These are phyloP conservation scores for Notarius quadriscutis DNA, from an alignment of 2,113 vertebrate genomes.

Conservation along the genomic window DNA sequence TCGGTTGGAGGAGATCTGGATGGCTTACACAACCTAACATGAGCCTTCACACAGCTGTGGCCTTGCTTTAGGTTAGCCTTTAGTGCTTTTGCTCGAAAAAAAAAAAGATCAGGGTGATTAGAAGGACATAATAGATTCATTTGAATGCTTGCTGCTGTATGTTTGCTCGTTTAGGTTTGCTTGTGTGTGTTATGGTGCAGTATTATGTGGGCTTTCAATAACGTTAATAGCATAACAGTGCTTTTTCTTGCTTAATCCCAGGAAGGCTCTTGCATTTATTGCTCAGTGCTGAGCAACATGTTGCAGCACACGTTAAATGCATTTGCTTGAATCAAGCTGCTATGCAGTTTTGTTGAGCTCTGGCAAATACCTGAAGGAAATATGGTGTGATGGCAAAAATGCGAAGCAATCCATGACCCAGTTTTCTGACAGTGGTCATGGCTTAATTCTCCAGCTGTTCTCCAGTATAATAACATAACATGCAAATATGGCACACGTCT, in stretches of 20 bases:
- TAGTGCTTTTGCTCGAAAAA: neutral
- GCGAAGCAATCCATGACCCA: neutral
- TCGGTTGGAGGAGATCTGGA: neutral
- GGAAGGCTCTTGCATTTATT: constrained; percentile 64
- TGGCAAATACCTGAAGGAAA: constrained; percentile 3
- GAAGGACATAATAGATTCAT: neutral
- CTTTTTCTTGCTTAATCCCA: constrained; percentile 68
- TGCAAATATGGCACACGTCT: neutral
- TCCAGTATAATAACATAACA: neutral
- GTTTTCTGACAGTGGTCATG: neutral
- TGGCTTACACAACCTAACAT: neutral
- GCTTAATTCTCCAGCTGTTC: neutral
- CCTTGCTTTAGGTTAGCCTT: neutral
- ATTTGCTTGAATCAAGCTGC: neutral
- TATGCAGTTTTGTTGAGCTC: neutral
- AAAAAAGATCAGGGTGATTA: neutral
- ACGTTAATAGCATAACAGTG: constrained; percentile 51
- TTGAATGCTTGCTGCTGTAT: constrained; percentile 6
- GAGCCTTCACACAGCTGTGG: neutral
- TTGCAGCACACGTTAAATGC: neutral
- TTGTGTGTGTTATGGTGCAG: constrained; percentile 48
- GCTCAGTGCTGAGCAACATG: constrained; percentile 36
- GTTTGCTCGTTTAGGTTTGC: neutral
- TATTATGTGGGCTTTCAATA: constrained; percentile 65
- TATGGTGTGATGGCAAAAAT: neutral